Conservation (phyloP, 1,140 invertebrate genomes). For the Pantala flavescens region DNA sequence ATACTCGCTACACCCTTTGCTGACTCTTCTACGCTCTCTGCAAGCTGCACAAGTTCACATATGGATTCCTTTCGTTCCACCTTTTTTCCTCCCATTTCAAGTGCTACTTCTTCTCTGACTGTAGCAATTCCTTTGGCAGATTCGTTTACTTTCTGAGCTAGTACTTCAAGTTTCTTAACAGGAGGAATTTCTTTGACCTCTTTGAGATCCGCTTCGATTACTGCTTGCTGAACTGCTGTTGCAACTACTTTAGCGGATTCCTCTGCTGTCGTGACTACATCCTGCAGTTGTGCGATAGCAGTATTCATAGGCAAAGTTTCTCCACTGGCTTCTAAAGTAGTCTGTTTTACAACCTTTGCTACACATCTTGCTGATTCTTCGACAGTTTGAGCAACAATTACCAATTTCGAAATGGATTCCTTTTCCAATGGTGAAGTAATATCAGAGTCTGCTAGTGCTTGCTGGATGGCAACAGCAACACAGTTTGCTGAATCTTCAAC, state of each 20-base stretch:
- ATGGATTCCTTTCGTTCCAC: no score
- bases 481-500: conserved; percentile 23
- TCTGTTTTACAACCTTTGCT: background rate
- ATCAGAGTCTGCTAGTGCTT: conserved; percentile 24
- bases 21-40: conserved; percentile 13
- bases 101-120: no score
- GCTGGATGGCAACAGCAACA: conserved; percentile 21
- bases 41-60: background rate
- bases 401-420: conserved; percentile 11
- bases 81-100: no score
- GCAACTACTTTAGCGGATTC: background rate
- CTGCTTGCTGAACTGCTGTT: background rate
- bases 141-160: no score
- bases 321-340: background rate
- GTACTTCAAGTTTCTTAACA: no score
- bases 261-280: background rate
- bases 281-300: background rate
- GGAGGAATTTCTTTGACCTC: no score
- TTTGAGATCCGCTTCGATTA: background rate
- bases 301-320: background rate
- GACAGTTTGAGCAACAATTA: conserved; percentile 1
- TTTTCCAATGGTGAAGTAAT: background rate
- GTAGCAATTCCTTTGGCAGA: no score
- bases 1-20: conserved; percentile 4
- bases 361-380: background rate